Conservation (phyloP, 2,113 vertebrate species). For the Caretta caretta region DNA sequence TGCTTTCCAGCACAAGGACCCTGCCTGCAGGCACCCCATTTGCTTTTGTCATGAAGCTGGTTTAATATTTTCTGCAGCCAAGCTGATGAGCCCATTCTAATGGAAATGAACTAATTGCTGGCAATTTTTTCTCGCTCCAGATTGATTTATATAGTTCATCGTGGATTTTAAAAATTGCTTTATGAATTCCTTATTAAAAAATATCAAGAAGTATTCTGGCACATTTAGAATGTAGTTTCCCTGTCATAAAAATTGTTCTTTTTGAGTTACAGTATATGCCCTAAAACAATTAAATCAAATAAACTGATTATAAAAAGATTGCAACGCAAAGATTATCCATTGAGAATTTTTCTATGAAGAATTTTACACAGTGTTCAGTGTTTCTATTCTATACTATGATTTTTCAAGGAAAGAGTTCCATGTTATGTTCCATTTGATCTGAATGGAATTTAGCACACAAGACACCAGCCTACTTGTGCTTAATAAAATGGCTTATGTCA, state of each 20-base stretch:
- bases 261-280: not conserved
- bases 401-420: not conserved
- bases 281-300: not conserved
- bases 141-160: not conserved
- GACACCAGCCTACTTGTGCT: not conserved
- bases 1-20: not conserved
- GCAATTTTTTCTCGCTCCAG: not conserved
- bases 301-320: rapidly evolving
- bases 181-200: not conserved
- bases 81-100: not conserved
- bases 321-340: not conserved
- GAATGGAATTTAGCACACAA: not conserved
- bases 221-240: not conserved
- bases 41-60: rapidly evolving
- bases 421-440: not conserved
- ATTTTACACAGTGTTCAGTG: not conserved
- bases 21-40: rapidly evolving
- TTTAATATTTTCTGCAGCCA: not conserved
- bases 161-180: not conserved
- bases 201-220: not conserved
- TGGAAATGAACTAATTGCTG: not conserved
- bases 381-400: not conserved
- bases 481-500: not conserved
- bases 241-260: not conserved
- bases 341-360: not conserved